A percentile compares a stretch with the other conserved stretches of the same genome.
Evolutionary conservation across 2,888 invertebrate species (phyloP).

Genomic region (Lepidochrysops patricia): DNA sequence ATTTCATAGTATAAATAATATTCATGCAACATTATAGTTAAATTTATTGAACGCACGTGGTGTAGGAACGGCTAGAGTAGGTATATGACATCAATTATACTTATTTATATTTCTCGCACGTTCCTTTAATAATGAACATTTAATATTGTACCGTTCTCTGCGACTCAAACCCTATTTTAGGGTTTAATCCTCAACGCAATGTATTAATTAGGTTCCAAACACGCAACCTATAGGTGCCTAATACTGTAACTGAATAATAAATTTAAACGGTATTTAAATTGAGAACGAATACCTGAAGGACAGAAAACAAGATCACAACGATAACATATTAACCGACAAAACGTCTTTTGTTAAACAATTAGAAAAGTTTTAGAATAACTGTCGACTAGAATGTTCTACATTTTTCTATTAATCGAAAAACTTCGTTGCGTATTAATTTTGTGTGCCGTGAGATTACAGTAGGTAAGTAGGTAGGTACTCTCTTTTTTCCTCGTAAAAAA

Average conservation of each 20-base stretch:
- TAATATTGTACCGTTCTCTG: not conserved
- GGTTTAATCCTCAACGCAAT: not conserved
- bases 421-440: too few species aligned
- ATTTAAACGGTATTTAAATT: not conserved
- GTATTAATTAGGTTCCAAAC: not conserved
- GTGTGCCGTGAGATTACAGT: too few species aligned
- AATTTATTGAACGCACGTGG: too few species aligned
- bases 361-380: not conserved
- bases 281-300: not conserved
- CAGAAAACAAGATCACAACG: not conserved
- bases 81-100: too few species aligned
- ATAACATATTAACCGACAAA: not conserved
- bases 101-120: not conserved
- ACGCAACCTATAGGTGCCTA: not conserved
- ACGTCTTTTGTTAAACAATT: not conserved
- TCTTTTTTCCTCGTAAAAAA: too few species aligned
- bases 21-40: too few species aligned
- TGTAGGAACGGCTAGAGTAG: too few species aligned
- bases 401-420: too few species aligned
- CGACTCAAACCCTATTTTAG: not conserved
- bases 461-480: too few species aligned
- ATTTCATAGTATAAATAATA: too few species aligned
- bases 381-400: not conserved
- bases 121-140: not conserved
- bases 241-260: not conserved